Base-by-base conservation (phyloP, 2,113 vertebrate genomes). In the Cyanistes caeruleus region DNA sequence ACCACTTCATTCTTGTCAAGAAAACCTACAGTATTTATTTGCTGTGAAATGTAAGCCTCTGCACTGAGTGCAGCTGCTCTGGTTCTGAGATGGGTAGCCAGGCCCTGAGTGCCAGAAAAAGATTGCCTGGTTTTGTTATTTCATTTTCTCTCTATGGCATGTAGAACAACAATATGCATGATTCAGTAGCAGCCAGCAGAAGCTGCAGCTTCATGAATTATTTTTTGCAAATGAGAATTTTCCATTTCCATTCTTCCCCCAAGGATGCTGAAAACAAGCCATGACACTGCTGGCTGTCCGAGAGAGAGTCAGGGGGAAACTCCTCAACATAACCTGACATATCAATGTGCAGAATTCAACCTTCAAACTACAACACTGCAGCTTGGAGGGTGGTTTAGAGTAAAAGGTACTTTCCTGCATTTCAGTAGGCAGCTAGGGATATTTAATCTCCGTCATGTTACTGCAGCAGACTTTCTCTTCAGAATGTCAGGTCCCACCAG, bases 1-100 rank as follows among this genome's bases (percentile, higher is more conserved):
- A 44, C 69, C 49, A 28, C 78, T 84, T 90, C n/a, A 46, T 77
- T 77, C 28, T 33, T 77, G 51, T 73, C 48, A 52, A n/a, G 73
- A 87, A 84, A 92, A 58, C 20, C 21, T 65, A 13, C 22, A 14
- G 30, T 43, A 22, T 37, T 63, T 79, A 53, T 27, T 83, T 78
- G 55, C 20, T 28, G 41, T 41, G 75, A 80, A 59, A 70, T 13
- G 4, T 24, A 30, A 73, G 22, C 33, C 23, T 30, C 67, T 35
- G 11, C 2, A 2, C 2, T 5, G 58, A 49, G 46, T 0, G 0
- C 5, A 4, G 63, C 56, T 69, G n/a, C 49, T 77, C 75, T 0
- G 0, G 15, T 65, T 74, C 59, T 9, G 58, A 59, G 31, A 25
- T 31, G 23, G 33, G 35, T n/a, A 68, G 48, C 49, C 49, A 52